Evolutionary conservation across 1,140 invertebrate species (phyloP).

Genomic region (Fopius arisanus): DNA sequence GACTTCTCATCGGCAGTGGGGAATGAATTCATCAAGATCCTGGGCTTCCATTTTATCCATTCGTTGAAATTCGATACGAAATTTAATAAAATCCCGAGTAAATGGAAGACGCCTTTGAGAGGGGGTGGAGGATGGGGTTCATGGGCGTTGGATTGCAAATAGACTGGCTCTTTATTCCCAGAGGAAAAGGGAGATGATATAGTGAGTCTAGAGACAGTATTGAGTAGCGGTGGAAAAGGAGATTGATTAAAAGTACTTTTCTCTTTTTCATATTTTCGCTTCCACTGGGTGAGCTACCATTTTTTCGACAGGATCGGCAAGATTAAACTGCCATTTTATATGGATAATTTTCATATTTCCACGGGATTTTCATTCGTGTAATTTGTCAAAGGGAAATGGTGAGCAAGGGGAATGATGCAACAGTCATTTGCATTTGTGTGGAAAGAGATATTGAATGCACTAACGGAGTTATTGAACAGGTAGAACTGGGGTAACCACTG

Average conservation of each 20-base stretch:
- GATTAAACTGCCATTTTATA: too few species aligned
- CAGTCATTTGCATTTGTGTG: not conserved
- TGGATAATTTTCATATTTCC: too few species aligned
- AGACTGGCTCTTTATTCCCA: not conserved
- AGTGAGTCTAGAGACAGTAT: not conserved
- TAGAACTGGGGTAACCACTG: not conserved
- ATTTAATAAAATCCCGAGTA: slow-evolving; percentile 14
- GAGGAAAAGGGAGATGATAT: not conserved
- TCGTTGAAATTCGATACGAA: slow-evolving; percentile 11
- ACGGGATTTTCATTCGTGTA: not conserved
- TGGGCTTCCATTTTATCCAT: not conserved
- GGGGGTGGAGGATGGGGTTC: not conserved
- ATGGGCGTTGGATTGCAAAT: slow-evolving; percentile 19
- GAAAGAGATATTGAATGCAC: not conserved
- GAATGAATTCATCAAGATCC: not conserved
- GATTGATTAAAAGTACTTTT: not conserved
- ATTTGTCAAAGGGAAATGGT: not conserved
- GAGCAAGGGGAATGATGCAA: not conserved
- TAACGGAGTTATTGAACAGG: slow-evolving; percentile 12
- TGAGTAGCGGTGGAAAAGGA: not conserved
- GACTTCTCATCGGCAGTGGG: not conserved
- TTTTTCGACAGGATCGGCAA: too few species aligned
- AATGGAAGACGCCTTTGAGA: not conserved
- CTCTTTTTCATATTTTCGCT: too few species aligned
- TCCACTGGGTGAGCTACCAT: too few species aligned